phyloP scores from a whole-genome alignment of 2,888 invertebrate species.

The Melieria picta region DNA sequence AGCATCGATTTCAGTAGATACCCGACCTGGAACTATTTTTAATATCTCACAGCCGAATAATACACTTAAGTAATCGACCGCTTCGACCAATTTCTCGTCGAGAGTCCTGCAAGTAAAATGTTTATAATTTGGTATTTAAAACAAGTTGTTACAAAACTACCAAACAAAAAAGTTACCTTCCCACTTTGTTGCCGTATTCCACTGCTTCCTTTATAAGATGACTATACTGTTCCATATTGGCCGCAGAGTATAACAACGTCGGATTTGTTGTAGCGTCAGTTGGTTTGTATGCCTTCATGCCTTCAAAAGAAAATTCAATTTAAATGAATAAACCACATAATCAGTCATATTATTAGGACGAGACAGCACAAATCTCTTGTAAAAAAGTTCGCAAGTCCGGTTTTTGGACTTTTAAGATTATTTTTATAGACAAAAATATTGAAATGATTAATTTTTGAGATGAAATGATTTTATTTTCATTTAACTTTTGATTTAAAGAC shows the following conservation, averaged over 20 bases:
- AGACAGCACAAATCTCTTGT: too few species aligned
- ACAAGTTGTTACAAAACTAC: too few species aligned
- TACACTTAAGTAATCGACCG: constrained; percentile 94
- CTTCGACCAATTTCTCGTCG: constrained; percentile 68
- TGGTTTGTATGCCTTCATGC: constrained; percentile 95
- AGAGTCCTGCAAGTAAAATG: constrained; percentile 21
- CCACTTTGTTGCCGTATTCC: constrained; percentile 79
- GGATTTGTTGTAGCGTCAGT: constrained; percentile 99
- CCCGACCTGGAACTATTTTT: constrained; percentile 94
- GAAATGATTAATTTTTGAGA: too few species aligned
- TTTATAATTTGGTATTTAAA: not conserved
- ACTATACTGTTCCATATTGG: constrained; percentile 93
- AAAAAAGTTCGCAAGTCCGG: too few species aligned
- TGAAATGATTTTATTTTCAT: too few species aligned
- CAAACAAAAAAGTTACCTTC: constrained; percentile 65
- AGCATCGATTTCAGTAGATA: constrained; percentile 65
- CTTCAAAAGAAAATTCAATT: constrained; percentile 67
- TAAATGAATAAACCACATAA: not conserved
- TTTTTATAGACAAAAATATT: not conserved
- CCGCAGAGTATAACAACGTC: constrained; percentile 93
- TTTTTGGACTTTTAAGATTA: too few species aligned
- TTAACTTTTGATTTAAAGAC: too few species aligned
- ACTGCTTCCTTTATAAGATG: constrained; percentile 90
- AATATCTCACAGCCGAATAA: constrained; percentile 97
- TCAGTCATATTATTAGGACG: not conserved